A percentile compares a stretch with the other conserved stretches of the same genome.
phyloP scores from a whole-genome alignment of 2,113 vertebrate genomes.

The Apistogramma diplotaenia region DNA sequence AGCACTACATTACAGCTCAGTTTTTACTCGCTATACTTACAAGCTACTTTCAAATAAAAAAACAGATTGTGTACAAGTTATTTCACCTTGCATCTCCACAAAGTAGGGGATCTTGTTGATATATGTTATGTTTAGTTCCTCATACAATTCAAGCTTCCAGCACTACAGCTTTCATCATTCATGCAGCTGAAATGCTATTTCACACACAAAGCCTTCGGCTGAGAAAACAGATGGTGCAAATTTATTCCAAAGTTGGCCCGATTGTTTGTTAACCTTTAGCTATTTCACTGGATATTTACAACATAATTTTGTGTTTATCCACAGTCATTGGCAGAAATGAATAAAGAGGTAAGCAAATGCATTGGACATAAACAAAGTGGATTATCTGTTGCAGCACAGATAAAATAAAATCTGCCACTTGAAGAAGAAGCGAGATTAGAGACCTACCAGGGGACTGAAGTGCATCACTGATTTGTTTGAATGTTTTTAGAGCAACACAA shows the following conservation, averaged over 20 bases:
- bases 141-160: neutral
- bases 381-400: neutral
- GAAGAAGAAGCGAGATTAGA: neutral
- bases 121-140: neutral
- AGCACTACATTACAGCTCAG: too few relatives aligned
- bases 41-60: neutral
- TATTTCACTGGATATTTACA: neutral
- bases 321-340: neutral
- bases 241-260: neutral
- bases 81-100: neutral
- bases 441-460: fast-evolving
- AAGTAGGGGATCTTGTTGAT: neutral
- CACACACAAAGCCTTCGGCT: neutral
- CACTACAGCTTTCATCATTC: neutral
- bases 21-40: neutral
- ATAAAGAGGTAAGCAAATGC: neutral
- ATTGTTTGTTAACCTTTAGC: fast-evolving
- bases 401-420: fast-evolving
- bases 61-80: neutral
- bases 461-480: neutral
- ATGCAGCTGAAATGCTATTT: neutral
- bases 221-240: neutral
- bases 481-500: fast-evolving
- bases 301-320: neutral
- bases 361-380: neutral